Evolutionary conservation across 2,797 vertebrate genomes (phyloP).

Genomic region (Erithacus rubecula): DNA sequence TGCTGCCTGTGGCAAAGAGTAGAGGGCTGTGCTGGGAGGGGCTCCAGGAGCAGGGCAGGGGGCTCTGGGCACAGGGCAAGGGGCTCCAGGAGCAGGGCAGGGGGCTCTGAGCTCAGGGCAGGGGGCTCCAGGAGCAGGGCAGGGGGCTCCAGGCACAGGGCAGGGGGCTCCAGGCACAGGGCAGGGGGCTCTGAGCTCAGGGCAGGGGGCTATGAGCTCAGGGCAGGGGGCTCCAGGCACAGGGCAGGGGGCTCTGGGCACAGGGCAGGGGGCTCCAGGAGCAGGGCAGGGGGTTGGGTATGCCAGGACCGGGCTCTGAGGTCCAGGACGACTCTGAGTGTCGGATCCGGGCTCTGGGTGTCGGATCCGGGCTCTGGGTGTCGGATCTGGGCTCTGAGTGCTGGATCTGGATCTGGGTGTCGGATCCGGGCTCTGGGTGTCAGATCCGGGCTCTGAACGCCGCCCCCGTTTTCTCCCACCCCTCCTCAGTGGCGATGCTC

Average conservation of each 20-base stretch:
- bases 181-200: too few species aligned
- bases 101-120: too few species aligned
- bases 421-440: background rate
- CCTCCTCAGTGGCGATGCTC: background rate
- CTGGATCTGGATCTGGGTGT: too few species aligned
- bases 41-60: background rate
- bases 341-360: background rate
- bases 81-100: background rate
- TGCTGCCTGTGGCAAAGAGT: background rate
- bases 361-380: background rate
- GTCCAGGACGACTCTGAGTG: too few species aligned
- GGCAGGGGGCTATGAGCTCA: too few species aligned
- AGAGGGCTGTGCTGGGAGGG: fast-evolving
- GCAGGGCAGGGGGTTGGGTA: too few species aligned
- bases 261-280: background rate
- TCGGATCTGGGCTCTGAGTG: too few species aligned
- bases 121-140: too few species aligned
- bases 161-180: background rate
- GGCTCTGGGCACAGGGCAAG: background rate
- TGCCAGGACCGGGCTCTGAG: too few species aligned
- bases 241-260: background rate
- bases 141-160: background rate
- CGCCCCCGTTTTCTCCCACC: fast-evolving
- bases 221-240: background rate
- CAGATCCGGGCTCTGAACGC: background rate